phyloP scores from a whole-genome alignment of 2,888 invertebrate species.

The Diaphora mendica region DNA sequence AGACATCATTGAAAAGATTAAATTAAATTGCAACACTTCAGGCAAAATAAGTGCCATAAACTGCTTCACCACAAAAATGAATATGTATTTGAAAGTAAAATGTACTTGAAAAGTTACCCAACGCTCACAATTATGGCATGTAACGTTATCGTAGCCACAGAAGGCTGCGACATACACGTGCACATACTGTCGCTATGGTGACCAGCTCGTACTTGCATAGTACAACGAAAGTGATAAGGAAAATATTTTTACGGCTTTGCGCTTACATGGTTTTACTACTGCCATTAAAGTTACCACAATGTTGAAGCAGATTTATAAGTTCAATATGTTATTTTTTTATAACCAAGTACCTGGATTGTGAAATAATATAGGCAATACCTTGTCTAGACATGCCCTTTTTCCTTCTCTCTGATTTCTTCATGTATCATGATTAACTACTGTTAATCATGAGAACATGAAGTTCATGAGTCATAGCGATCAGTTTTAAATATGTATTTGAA shows the following conservation, averaged over 20 bases:
- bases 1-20: too few species aligned
- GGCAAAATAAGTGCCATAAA: background rate
- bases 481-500: too few species aligned
- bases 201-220: constrained; percentile 51
- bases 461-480: too few species aligned
- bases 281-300: constrained; percentile 35
- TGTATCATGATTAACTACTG: too few species aligned
- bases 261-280: constrained; percentile 50
- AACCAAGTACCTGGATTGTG: background rate
- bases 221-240: constrained; percentile 52
- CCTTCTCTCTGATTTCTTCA: too few species aligned
- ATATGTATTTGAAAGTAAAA: background rate
- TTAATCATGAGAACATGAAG: background rate
- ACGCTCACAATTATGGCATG: constrained; percentile 29
- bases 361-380: background rate
- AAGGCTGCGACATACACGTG: constrained; percentile 51
- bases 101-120: constrained; percentile 20
- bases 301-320: constrained; percentile 20
- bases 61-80: background rate
- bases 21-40: background rate
- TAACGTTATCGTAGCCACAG: constrained; percentile 45
- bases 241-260: constrained; percentile 54
- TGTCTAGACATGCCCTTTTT: background rate
- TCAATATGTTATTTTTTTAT: background rate
- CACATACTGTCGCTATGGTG: constrained; percentile 58